Conservation (phyloP, 1,140 invertebrate genomes). For the Pollicipes pollicipes region DNA sequence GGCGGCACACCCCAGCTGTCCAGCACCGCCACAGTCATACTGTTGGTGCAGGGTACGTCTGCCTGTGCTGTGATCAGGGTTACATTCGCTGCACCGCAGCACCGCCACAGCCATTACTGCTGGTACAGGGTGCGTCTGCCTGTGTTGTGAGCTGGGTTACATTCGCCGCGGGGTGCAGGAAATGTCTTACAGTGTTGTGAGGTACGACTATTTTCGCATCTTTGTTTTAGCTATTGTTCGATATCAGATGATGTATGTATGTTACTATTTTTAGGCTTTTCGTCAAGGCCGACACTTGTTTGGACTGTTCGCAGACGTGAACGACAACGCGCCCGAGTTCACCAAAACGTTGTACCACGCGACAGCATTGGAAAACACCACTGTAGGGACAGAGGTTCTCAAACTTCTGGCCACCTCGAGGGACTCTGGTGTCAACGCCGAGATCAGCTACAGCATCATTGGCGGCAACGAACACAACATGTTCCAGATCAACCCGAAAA, state of each 20-base stretch:
- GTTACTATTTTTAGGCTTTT: no score
- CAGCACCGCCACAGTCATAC: conserved; percentile 30
- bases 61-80: no score
- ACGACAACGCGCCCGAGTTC: conserved; percentile 88
- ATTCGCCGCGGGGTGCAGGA: no score
- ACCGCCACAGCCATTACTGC: no score
- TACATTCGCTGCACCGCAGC: no score
- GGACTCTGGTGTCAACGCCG: conserved; percentile 81
- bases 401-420: conserved; percentile 72
- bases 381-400: conserved; percentile 53
- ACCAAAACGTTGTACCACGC: conserved; percentile 54
- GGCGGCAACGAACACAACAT: conserved; percentile 74
- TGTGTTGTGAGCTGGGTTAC: no score
- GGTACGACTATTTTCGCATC: not conserved
- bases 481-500: conserved; percentile 52
- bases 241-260: no score
- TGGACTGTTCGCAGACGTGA: conserved; percentile 62
- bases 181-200: no score
- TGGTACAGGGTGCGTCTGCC: conserved; percentile 19
- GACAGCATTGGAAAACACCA: conserved; percentile 46
- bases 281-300: no score
- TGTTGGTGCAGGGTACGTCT: no score
- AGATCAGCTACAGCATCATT: conserved; percentile 74
- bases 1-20: conserved; percentile 49
- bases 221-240: not conserved